Conservation (phyloP, 2,888 invertebrate species). For the Mimumesa dahlbomi region DNA sequence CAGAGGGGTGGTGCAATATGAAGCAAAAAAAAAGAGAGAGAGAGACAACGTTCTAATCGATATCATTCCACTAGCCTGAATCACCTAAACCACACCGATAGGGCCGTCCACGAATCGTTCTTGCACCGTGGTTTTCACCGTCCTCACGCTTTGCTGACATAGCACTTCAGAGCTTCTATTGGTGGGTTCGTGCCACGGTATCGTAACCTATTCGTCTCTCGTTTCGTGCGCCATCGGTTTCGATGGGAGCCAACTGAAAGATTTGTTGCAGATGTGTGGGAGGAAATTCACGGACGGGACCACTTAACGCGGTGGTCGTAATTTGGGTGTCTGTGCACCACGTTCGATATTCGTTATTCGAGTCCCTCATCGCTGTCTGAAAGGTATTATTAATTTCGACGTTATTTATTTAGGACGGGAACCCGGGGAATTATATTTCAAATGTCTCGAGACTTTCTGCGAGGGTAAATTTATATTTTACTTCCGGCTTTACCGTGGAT, state of each 20-base stretch:
- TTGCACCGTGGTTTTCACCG: constrained; percentile 56
- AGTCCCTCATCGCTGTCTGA: too few species aligned
- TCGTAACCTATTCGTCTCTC: constrained; percentile 52
- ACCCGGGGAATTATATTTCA: too few species aligned
- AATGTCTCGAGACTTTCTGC: too few species aligned
- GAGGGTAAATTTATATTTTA: too few species aligned
- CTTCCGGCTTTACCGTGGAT: too few species aligned
- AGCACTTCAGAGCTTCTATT: constrained; percentile 52
- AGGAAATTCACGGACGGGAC: background rate
- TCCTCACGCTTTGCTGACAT: constrained; percentile 65
- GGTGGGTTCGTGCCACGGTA: constrained; percentile 57
- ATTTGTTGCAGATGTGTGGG: background rate
- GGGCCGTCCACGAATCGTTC: constrained; percentile 48
- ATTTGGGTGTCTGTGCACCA: too few species aligned
- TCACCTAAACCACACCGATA: constrained; percentile 31
- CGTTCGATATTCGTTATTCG: too few species aligned
- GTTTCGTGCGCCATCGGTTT: constrained; percentile 10
- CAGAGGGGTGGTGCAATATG: background rate
- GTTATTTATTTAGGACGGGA: too few species aligned
- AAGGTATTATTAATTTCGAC: too few species aligned
- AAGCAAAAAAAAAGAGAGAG: constrained; percentile 4
- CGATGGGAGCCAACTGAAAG: background rate
- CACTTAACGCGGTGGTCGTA: too few species aligned
- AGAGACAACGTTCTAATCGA: constrained; percentile 49
- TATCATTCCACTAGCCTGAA: constrained; percentile 37